Percentiles rank a stretch among this genome's conserved stretches.
phyloP scores from a whole-genome alignment of 2,797 vertebrate species.

The Phylloscopus collybita region DNA sequence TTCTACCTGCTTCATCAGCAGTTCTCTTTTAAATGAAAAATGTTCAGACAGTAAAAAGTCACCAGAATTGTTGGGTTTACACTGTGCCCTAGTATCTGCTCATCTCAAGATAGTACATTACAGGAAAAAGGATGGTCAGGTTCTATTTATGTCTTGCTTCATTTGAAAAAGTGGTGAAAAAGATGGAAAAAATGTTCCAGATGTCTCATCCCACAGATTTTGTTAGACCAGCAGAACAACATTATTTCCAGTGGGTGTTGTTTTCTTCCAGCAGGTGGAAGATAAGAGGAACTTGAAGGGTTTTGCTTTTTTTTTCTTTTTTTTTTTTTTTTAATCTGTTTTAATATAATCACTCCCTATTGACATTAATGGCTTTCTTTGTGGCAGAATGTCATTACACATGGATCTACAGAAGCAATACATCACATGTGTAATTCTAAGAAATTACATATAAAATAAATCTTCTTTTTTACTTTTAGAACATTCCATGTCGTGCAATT shows the following conservation, averaged over 20 bases:
- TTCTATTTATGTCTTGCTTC: background rate
- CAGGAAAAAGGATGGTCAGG: background rate
- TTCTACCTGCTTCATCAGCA: background rate
- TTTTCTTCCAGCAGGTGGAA: background rate
- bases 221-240: background rate
- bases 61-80: background rate
- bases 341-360: background rate
- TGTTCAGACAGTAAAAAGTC: background rate
- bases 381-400: background rate
- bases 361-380: background rate
- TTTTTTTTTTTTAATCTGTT: background rate
- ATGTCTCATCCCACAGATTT: background rate
- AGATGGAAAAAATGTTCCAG: background rate
- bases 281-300: background rate
- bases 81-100: background rate
- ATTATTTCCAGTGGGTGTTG: background rate
- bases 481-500: slow-evolving; percentile 78
- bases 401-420: background rate
- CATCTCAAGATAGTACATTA: background rate
- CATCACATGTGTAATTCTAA: background rate
- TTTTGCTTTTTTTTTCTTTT: background rate
- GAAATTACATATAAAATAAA: background rate
- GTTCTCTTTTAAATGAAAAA: background rate
- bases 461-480: slow-evolving; percentile 60
- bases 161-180: background rate